Base-by-base conservation (phyloP, 2,797 vertebrate genomes). In the Mormyrus proboscirostris region DNA sequence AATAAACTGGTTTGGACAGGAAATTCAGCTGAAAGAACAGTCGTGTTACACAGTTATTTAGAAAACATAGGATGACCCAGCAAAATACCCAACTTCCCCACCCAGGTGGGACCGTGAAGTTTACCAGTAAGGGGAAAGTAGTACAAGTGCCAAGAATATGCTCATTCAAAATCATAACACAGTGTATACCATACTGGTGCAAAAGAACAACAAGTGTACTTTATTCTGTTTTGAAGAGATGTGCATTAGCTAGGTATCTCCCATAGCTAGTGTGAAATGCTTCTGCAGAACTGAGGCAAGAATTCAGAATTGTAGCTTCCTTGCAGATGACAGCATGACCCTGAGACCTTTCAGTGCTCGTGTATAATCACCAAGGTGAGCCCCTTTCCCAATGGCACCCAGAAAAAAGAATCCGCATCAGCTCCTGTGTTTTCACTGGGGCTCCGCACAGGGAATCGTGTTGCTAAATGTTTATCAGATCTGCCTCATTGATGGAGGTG, bases 1-100 rank as follows among this genome's bases (percentile, higher is more conserved):
- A 95, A 96, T 95, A 95, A 95, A 96, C 94, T 94, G 94, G 94
- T 96, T 95, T 95, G 94, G 93, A 95, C 95, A 95, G 95, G 96
- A 96, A 96, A 95, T 93, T 94, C 93, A 94, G 93, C 94, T 94
- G 93, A 94, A 95, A 94, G 94, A 95, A 95, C 94, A 94, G 91
- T 94, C 94, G 92, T 94, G 94, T 95, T 95, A 93, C 94, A 94
- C 92, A 95, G 94, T 93, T 94, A 95, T 95, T 92, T 94, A 94
- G 94, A 55, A 82, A 55, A 57, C 50, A 55, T 88, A 87, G 88
- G 44, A 88, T 88, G 88, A 53, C 62, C 44, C 44, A 73, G 41
- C 59, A 88, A 88, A 88, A 88, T 14, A 22, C 10, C 25, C 85
- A 69, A 69, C 44, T 38, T 44, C 59, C 87, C 57, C 55, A 47